These are phyloP conservation scores for Pararge aegeria DNA, from an alignment of 1,140 invertebrate genomes.

Conservation along the genomic window DNA sequence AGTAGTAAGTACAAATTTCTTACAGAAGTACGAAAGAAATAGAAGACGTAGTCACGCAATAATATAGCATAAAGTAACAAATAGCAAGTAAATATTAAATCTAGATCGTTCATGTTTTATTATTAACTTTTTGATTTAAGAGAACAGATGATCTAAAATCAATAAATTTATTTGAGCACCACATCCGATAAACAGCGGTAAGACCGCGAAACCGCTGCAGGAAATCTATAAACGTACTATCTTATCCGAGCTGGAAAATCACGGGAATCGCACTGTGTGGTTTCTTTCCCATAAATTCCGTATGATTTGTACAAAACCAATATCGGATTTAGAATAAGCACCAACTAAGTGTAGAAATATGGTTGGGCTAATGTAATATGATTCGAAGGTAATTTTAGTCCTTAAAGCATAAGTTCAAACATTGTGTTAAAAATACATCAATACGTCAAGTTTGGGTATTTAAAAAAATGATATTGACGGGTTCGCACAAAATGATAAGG, in stretches of 20 bases:
- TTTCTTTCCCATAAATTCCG: slow-evolving; percentile 63
- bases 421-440: too few species aligned
- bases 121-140: slow-evolving; percentile 10
- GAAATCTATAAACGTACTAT: slow-evolving; percentile 61
- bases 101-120: slow-evolving; percentile 7
- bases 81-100: background rate
- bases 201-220: slow-evolving; percentile 66
- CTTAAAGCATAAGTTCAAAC: too few species aligned
- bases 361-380: too few species aligned
- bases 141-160: slow-evolving; percentile 36
- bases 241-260: slow-evolving; percentile 65
- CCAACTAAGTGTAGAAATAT: slow-evolving; percentile 54
- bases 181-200: slow-evolving; percentile 60
- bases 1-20: too few species aligned
- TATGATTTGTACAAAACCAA: slow-evolving; percentile 72
- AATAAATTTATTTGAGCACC: slow-evolving; percentile 66
- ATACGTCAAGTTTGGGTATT: too few species aligned
- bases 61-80: too few species aligned
- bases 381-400: too few species aligned
- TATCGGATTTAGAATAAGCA: slow-evolving; percentile 55
- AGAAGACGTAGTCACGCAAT: too few species aligned
- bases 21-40: too few species aligned
- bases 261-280: slow-evolving; percentile 58
- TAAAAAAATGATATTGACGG: too few species aligned
- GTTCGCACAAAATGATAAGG: too few species aligned